These are phyloP conservation scores for Cheiracanthium punctorium DNA, from an alignment of 2,888 invertebrate species.

Conservation along the genomic window DNA sequence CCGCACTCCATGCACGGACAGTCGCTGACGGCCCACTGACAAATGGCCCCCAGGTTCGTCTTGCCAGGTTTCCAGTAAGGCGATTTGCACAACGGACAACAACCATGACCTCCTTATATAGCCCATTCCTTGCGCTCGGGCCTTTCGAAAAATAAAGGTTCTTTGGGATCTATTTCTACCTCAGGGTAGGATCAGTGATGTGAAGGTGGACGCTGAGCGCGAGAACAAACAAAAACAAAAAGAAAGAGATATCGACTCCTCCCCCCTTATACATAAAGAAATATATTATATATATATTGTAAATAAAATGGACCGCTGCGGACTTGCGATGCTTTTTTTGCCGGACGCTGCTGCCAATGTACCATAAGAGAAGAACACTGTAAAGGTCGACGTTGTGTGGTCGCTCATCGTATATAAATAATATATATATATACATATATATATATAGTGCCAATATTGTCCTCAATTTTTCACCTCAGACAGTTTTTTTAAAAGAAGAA, in stretches of 20 bases:
- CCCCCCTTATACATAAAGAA: background rate
- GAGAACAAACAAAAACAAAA: too few relatives aligned
- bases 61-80: conserved; percentile 43
- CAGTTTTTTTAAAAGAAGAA: conserved; percentile 55
- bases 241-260: background rate
- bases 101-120: background rate
- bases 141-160: background rate
- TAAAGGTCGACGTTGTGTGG: conserved; percentile 29
- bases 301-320: conserved; percentile 22
- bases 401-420: conserved; percentile 53
- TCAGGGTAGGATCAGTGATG: background rate
- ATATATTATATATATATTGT: conserved; percentile 50
- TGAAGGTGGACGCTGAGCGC: background rate
- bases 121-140: background rate
- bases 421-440: conserved; percentile 51
- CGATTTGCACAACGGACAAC: conserved; percentile 1
- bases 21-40: conserved; percentile 73
- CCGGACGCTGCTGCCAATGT: conserved; percentile 28
- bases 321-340: conserved; percentile 6
- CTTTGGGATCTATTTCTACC: background rate
- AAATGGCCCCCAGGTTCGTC: conserved; percentile 68
- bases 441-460: conserved; percentile 68
- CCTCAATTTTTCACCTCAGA: conserved; percentile 63
- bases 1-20: conserved; percentile 81
- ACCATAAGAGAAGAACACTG: conserved; percentile 35